phyloP scores from a whole-genome alignment of 30 jellyfish, hydroid and myxozoan species.

The Cassiopea xamachana region DNA sequence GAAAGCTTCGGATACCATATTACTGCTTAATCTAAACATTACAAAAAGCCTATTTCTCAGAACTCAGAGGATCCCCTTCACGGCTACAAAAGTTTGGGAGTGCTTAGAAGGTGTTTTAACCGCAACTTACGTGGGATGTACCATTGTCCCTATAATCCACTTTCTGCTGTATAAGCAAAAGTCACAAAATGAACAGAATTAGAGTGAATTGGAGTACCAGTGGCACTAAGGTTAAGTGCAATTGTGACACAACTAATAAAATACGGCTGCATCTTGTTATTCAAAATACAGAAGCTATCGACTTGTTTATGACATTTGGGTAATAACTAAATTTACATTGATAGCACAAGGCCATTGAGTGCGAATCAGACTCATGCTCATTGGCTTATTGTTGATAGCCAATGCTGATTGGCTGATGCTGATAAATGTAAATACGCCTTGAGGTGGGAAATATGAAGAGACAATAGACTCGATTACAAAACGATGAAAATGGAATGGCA shows the following conservation, averaged over 20 bases:
- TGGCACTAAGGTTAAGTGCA: background rate
- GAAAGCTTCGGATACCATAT: too few relatives aligned
- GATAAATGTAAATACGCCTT: conserved; percentile 17
- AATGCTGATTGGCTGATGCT: background rate
- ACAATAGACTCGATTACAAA: conserved; percentile 60
- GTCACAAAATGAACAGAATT: background rate
- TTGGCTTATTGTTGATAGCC: background rate
- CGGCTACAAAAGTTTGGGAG: too few relatives aligned
- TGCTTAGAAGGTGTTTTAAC: too few relatives aligned
- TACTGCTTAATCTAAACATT: too few relatives aligned
- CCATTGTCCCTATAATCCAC: background rate
- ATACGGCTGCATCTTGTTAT: background rate
- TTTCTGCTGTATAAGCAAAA: background rate
- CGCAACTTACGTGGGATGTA: too few relatives aligned
- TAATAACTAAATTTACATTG: background rate
- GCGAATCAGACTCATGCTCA: background rate
- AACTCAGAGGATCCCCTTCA: too few relatives aligned
- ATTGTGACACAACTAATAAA: background rate
- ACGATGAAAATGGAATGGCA: conserved; percentile 39
- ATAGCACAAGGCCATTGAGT: background rate
- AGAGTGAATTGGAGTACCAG: background rate
- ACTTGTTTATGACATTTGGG: background rate
- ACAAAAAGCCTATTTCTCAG: too few relatives aligned
- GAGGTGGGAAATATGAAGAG: background rate
- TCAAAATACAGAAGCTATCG: background rate